Evolutionary conservation across 2,888 invertebrate species (phyloP).

Genomic region (Melanchra persicariae): DNA sequence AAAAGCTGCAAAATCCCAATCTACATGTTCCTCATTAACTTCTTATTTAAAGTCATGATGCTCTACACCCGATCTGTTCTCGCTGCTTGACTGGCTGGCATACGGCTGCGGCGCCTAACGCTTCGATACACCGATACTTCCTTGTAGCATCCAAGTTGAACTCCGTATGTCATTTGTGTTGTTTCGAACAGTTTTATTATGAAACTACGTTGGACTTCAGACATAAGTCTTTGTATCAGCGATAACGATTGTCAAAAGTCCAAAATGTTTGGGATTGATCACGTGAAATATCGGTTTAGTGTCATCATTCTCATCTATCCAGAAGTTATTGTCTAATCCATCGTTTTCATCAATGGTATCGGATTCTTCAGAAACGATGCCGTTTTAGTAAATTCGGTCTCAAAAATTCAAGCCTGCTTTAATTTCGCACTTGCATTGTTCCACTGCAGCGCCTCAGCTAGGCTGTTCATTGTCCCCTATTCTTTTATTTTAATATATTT

Average conservation of each 20-base stretch:
- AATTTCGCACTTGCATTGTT: constrained; percentile 23
- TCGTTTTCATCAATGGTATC: neutral
- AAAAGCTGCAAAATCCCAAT: neutral
- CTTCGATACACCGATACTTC: constrained; percentile 62
- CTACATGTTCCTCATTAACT: neutral
- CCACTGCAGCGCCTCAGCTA: neutral
- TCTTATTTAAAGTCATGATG: constrained; percentile 10
- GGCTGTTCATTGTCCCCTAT: constrained; percentile 1
- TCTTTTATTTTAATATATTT: neutral
- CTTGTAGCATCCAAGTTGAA: constrained; percentile 51
- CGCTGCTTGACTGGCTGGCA: constrained; percentile 53
- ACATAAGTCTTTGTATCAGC: neutral
- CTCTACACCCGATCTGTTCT: constrained; percentile 32
- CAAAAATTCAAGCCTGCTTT: neutral
- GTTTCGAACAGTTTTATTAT: constrained; percentile 6
- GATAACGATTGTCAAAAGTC: neutral
- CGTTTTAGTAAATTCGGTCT: too few relatives aligned
- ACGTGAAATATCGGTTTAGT: neutral
- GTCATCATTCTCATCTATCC: too few relatives aligned
- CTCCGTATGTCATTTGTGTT: neutral
- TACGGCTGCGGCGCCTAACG: constrained; percentile 62
- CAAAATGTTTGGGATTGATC: too few relatives aligned
- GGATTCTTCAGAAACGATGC: neutral
- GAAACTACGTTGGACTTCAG: neutral
- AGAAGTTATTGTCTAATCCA: neutral